A percentile compares a stretch with the other conserved stretches of the same genome.
Conservation (phyloP, 2,797 vertebrate genomes). For the Enteromius fasciolatus region DNA sequence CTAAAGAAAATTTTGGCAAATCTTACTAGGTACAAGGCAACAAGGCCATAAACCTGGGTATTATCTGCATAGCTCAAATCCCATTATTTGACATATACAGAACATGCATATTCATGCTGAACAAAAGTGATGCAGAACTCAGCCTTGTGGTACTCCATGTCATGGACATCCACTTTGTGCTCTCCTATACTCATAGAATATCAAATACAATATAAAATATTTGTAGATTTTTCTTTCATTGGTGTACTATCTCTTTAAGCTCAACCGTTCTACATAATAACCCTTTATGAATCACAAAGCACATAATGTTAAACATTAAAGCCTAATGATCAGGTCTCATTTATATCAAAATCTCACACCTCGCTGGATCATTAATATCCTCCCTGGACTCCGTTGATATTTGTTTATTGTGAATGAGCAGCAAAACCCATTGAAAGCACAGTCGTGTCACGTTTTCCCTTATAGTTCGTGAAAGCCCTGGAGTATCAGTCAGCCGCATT, state of each 20-base stretch:
- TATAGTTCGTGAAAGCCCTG: constrained; percentile 57
- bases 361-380: constrained; percentile 32
- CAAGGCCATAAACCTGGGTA: too few relatives aligned
- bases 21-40: too few relatives aligned
- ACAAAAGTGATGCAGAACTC: too few relatives aligned
- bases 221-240: background rate
- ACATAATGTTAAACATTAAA: constrained; percentile 25
- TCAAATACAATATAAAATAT: too few relatives aligned
- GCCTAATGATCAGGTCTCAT: background rate
- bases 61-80: too few relatives aligned
- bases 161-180: too few relatives aligned
- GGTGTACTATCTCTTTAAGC: background rate
- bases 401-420: constrained; percentile 43
- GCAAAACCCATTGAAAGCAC: constrained; percentile 39
- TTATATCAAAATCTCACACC: background rate
- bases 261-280: background rate
- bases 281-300: constrained; percentile 2
- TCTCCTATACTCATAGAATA: too few relatives aligned
- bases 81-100: too few relatives aligned
- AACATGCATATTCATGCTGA: too few relatives aligned
- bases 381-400: constrained; percentile 3
- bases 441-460: constrained; percentile 59
- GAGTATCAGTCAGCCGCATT: constrained; percentile 41
- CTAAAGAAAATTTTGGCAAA: too few relatives aligned
- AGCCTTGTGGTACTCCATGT: too few relatives aligned